Percentiles rank a stretch among this genome's conserved stretches.
Conservation (phyloP, 2,797 vertebrate species). For the Oryzias dopingdopingensis region DNA sequence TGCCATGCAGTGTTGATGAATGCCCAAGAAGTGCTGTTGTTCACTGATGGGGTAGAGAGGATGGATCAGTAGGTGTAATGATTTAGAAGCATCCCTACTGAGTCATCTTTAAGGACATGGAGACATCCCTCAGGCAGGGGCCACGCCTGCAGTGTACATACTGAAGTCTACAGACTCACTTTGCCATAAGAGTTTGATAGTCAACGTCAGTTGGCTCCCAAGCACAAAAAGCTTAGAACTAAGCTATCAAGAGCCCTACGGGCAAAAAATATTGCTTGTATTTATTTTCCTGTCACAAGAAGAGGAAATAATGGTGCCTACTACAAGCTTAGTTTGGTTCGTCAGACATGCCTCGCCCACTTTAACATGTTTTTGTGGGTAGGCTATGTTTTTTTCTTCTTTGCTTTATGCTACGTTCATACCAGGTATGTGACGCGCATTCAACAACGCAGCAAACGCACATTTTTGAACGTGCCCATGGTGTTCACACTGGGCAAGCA, state of each 20-base stretch:
- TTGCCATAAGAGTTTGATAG: conserved; percentile 52
- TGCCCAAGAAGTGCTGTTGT: neutral
- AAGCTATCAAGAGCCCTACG: conserved; percentile 48
- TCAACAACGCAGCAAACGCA: neutral
- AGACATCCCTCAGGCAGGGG: conserved; percentile 21
- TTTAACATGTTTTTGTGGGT: conserved; percentile 17
- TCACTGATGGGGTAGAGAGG: conserved; percentile 10
- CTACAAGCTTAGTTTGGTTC: conserved; percentile 31
- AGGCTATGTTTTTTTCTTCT: conserved; percentile 12
- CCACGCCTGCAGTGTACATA: conserved; percentile 11
- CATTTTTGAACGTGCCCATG: conserved; percentile 26
- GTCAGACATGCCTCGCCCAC: conserved; percentile 33
- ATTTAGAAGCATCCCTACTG: neutral
- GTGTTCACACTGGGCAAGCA: conserved; percentile 1
- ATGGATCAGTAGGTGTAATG: too few relatives aligned
- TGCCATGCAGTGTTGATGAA: too few relatives aligned
- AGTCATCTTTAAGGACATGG: conserved; percentile 19
- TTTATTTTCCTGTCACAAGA: conserved; percentile 47
- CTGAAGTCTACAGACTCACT: conserved; percentile 41
- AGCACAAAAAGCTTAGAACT: conserved; percentile 60
- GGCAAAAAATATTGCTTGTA: conserved; percentile 50
- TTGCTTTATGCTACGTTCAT: conserved; percentile 11
- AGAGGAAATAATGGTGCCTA: conserved; percentile 59
- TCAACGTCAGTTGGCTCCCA: conserved; percentile 39
- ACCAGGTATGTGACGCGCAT: conserved; percentile 13